Evolutionary conservation across 1,140 invertebrate genomes (phyloP).

Genomic region (Sinella curviseta): DNA sequence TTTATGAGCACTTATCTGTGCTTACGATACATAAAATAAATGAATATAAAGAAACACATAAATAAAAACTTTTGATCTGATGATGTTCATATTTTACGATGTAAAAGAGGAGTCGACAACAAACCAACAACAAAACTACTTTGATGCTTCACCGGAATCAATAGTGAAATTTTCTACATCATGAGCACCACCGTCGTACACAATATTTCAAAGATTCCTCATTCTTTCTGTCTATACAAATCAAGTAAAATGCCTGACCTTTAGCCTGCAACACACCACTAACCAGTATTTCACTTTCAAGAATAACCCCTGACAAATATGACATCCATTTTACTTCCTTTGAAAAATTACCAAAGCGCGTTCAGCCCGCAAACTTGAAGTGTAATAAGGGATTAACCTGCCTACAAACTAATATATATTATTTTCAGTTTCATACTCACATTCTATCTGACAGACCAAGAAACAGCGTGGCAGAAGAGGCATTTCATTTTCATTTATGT

Average conservation of each 20-base stretch:
- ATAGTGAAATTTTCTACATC: background rate
- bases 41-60: background rate
- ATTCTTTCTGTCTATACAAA: background rate
- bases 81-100: conserved; percentile 33
- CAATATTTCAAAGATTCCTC: background rate
- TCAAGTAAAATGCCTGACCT: background rate
- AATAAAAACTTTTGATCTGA: conserved; percentile 29
- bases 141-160: background rate
- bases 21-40: background rate
- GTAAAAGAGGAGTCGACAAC: conserved; percentile 42
- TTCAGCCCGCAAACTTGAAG: too few species aligned
- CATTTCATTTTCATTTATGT: too few species aligned
- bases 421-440: too few species aligned
- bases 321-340: too few species aligned
- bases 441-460: too few species aligned
- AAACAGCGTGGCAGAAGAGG: too few species aligned
- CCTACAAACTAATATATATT: too few species aligned
- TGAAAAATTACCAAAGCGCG: too few species aligned
- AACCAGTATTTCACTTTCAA: too few species aligned
- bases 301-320: too few species aligned
- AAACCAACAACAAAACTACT: background rate
- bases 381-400: too few species aligned
- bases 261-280: background rate
- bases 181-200: background rate
- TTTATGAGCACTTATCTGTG: background rate